Evolutionary conservation across 2,797 vertebrate genomes (phyloP), one percentile per base, ranked within the genome.

Genomic region (Graptemys geographica): DNA sequence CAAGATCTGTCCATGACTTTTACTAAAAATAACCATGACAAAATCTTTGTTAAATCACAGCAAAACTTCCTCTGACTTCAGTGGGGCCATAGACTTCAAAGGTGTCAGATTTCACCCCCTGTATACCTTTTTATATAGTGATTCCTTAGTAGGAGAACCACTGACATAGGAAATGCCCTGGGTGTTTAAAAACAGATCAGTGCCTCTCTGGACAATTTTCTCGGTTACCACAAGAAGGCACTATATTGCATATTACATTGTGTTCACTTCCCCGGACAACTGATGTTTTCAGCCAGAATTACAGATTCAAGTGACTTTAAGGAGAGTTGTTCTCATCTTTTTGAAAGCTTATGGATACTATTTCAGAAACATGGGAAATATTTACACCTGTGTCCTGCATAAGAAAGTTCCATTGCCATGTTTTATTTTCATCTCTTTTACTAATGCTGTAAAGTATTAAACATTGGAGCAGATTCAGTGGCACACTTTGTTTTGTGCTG

Each of bases 141-240:
- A n/a, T n/a, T n/a, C n/a, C n/a, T n/a, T n/a, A n/a, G n/a, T 23
- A 37, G 37, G 65, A 21, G 19, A 69, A 21, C 65, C n/a, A 16
- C 19, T 1, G 21, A 59, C 78, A 37, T 37, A 76, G 37, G 55
- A 83, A 49, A 79, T 23, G 57, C 25, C 15, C 28, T 49, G 0
- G 2, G 13, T 9, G 0, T 88, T 82, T 85, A 33, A 80, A n/a
- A 13, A 23, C 53, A 44, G 72, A 12, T 33, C 1, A 7, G 4
- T 10, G 28, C 6, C 52, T 78, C 57, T 80, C 8, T 3, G 18
- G 81, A 1, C 47, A 52, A 16, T 96, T 92, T 95, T 93, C 81
- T 84, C 37, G 0, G 90, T 92, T 89, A 69, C 97, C 97, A 97
- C 95, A 81, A 96, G 97, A 92, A 96, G 97, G 97, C 97, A 93